Evolutionary conservation across 1,140 invertebrate genomes (phyloP).

Genomic region (Solen grandis): DNA sequence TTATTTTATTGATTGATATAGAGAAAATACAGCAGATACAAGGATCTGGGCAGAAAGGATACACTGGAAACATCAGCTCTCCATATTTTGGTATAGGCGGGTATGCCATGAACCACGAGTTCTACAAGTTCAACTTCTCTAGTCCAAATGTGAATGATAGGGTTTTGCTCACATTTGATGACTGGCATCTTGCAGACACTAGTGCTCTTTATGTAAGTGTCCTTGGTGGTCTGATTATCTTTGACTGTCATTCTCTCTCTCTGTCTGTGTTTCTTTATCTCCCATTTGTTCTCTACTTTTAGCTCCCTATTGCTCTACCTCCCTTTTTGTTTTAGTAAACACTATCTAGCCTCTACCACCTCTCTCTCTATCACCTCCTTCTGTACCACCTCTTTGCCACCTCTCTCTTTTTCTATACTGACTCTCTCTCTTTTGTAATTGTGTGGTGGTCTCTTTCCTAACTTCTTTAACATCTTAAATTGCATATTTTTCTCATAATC

Average conservation of each 20-base stretch:
- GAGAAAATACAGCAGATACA: no score
- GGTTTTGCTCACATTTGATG: not conserved
- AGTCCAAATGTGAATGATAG: not conserved
- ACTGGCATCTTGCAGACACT: not conserved
- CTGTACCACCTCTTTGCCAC: not conserved
- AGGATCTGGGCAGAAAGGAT: no score
- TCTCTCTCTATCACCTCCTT: no score
- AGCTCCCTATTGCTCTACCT: no score
- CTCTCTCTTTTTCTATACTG: no score
- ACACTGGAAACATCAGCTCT: not conserved
- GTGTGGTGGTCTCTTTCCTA: no score
- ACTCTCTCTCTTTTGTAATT: no score
- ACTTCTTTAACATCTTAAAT: no score
- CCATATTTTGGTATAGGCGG: not conserved
- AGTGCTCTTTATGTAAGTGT: not conserved
- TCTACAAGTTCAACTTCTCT: not conserved
- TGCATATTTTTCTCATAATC: no score
- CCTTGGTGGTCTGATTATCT: not conserved
- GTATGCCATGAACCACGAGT: not conserved
- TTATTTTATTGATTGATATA: no score
- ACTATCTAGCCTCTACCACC: no score
- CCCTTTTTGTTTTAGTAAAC: no score
- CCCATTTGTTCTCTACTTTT: not conserved
- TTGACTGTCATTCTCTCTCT: not conserved
- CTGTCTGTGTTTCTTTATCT: not conserved